Conservation (phyloP, 2,113 vertebrate genomes). For the Sorex araneus region DNA sequence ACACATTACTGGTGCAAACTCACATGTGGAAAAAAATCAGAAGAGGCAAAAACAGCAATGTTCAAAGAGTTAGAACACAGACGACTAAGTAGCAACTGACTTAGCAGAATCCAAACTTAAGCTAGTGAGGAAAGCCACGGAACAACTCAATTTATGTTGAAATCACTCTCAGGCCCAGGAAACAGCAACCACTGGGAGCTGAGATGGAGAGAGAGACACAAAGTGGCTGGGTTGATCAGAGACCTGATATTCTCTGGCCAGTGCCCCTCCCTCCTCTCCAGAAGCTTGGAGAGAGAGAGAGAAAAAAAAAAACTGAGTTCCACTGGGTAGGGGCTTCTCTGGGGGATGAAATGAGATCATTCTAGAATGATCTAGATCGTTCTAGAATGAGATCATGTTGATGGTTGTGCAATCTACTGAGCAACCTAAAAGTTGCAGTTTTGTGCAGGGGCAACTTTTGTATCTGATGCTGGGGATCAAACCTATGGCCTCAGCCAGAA, state of each 20-base stretch:
- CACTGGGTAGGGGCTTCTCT: neutral
- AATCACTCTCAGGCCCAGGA: neutral
- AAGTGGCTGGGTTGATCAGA: too few species aligned
- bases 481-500: too few species aligned
- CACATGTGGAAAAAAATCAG: constrained; percentile 37
- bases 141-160: constrained; percentile 9
- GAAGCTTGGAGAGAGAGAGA: neutral
- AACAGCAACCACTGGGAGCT: neutral
- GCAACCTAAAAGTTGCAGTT: constrained; percentile 25
- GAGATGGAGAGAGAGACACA: constrained; percentile 38
- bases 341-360: constrained; percentile 1
- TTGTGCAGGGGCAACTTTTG: neutral
- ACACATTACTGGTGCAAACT: constrained; percentile 56
- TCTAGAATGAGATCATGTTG: constrained; percentile 19
- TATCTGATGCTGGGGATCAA: too few species aligned
- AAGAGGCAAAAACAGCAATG: constrained; percentile 9
- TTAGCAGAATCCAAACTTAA: constrained; percentile 50
- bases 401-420: neutral
- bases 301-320: neutral
- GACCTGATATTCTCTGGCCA: too few species aligned
- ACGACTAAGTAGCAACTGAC: constrained; percentile 20
- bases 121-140: constrained; percentile 6
- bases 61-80: constrained; percentile 53
- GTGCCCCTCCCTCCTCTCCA: neutral
- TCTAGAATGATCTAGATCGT: constrained; percentile 43